These are phyloP conservation scores for Rutilus rutilus DNA, from an alignment of 2,113 vertebrate species.

Conservation along the genomic window DNA sequence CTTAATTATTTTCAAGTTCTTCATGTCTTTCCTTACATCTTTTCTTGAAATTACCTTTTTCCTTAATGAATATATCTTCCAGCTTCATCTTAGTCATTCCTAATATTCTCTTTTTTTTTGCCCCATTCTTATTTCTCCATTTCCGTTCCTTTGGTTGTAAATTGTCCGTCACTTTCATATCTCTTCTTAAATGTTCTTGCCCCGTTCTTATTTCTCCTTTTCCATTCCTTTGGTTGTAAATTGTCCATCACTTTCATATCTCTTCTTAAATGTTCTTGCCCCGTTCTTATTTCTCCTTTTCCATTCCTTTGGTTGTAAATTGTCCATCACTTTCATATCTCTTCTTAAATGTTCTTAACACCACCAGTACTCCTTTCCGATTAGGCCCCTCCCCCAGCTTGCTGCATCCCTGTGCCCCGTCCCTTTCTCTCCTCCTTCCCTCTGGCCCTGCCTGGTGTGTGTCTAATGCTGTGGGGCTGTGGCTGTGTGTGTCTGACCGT, in stretches of 20 bases:
- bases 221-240: conserved; percentile 55
- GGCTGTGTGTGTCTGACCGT: conserved; percentile 78
- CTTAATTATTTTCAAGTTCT: background rate
- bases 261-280: background rate
- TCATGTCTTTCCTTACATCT: conserved; percentile 8
- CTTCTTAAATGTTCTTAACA: conserved; percentile 14
- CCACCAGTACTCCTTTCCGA: conserved; percentile 49
- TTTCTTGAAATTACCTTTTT: background rate
- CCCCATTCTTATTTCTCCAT: background rate
- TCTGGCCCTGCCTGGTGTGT: conserved; percentile 76
- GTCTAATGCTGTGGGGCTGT: conserved; percentile 82
- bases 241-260: conserved; percentile 46
- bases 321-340: conserved; percentile 34
- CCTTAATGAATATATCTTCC: background rate
- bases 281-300: background rate
- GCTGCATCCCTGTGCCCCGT: conserved; percentile 55
- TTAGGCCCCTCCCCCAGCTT: conserved; percentile 28
- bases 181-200: background rate
- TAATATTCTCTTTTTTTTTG: background rate
- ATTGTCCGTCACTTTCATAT: conserved; percentile 45
- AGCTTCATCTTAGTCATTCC: background rate
- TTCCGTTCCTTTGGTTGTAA: conserved; percentile 55
- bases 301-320: conserved; percentile 58
- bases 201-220: background rate
- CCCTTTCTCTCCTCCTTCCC: conserved; percentile 52